Base-by-base conservation (phyloP, 2,797 vertebrate species). In the Danio albolineatus region DNA sequence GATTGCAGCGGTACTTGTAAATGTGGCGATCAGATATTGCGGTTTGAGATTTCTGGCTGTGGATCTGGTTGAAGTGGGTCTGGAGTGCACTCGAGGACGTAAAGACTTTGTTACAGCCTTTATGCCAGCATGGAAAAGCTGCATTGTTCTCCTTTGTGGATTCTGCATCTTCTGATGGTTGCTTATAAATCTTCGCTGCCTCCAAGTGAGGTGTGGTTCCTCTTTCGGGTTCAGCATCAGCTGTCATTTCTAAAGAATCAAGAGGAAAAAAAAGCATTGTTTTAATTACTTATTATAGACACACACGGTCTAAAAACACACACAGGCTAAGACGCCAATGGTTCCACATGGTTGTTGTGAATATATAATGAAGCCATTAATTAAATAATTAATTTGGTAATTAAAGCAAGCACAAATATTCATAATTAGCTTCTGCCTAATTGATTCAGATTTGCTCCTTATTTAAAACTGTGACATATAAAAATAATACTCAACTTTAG, bases 1-100 rank as follows among this genome's bases (percentile, higher is more conserved):
- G 98, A 91, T 96, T 98, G 84, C 98, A 99, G 85, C 98, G 96
- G 88, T 99, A 99, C 84, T 97, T 96, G 94, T 99, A 99, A 91
- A 98, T 97, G 21, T 99, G 98, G 77, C 97, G 96, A 89, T 99
- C 98, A 0, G 97, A 98, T 28, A 96, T 94, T 0, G 95, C 91
- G 86, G 96, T 93, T 87, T 97, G 94, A 76, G 95, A 91, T 89
- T 96, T 87, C 92, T 95, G 94, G 87, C 92, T 90, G 10, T 97
- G 93, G 85, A 95, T 89, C 28, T 94, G 93, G 5, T 93, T 91
- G 93, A 98, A 95, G 77, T 98, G 97, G 0, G 95, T 93, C 88
- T 98, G 95, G 79, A 96, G 95, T 78, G 96, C 95, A 72, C 93
- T 94, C 0, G 96, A 98, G 86, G 96, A 98, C 88, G 95, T 96